phyloP scores from a whole-genome alignment of 2,113 vertebrate genomes.

The Burhinus bistriatus region DNA sequence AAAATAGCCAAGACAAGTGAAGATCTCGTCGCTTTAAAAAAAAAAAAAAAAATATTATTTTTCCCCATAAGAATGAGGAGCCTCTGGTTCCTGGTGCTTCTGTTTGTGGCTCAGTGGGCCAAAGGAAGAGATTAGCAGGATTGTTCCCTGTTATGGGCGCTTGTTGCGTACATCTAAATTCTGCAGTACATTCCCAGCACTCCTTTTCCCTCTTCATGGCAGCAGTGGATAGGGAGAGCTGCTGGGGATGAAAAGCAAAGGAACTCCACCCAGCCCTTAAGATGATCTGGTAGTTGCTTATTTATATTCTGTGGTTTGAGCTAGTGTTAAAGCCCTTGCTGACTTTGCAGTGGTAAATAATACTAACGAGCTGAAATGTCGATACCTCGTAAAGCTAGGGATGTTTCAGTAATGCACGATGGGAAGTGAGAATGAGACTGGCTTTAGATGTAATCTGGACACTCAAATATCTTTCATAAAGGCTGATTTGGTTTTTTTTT shows the following conservation, averaged over 20 bases:
- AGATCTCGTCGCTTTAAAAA: neutral
- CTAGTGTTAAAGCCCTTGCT: conserved; percentile 13
- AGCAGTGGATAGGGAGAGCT: neutral
- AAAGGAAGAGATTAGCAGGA: neutral
- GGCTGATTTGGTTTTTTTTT: neutral
- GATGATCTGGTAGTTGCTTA: conserved; percentile 1
- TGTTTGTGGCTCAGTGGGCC: neutral
- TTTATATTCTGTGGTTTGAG: conserved; percentile 38
- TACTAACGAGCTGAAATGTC: neutral
- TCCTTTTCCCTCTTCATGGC: neutral
- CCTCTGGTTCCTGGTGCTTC: neutral
- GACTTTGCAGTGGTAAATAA: conserved; percentile 56
- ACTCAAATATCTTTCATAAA: neutral
- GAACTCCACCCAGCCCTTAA: neutral
- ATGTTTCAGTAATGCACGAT: neutral
- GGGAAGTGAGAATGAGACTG: neutral
- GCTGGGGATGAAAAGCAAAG: neutral
- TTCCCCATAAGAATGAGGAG: fast-evolving
- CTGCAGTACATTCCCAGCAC: neutral
- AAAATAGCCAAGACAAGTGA: neutral
- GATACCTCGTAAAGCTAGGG: neutral
- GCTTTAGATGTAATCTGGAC: neutral
- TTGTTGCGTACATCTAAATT: neutral
- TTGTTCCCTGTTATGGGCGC: neutral
- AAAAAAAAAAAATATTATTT: neutral